phyloP scores from a whole-genome alignment of 2,113 vertebrate species.

The Entelurus aequoreus region DNA sequence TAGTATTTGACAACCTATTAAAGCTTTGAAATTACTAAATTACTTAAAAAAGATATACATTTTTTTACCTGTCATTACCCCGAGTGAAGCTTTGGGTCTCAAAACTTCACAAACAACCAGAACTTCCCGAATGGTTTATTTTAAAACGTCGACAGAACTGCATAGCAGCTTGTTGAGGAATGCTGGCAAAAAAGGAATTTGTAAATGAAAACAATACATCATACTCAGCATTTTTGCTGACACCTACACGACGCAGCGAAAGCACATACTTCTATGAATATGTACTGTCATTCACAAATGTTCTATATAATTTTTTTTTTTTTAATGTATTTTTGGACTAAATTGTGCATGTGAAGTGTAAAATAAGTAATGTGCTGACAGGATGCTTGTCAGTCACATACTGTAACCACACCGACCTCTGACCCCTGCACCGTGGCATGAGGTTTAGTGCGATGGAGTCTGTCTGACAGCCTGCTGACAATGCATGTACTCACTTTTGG shows the following conservation, averaged over 20 bases:
- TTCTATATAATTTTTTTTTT: too few relatives aligned
- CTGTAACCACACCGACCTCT: slow-evolving; percentile 10
- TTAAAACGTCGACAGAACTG: slow-evolving; percentile 1
- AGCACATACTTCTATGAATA: background rate
- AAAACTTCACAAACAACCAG: background rate
- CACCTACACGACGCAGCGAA: background rate
- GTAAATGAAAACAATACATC: slow-evolving; percentile 1
- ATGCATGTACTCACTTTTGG: background rate
- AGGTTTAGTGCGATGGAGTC: background rate
- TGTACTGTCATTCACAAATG: too few relatives aligned
- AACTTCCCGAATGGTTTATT: background rate
- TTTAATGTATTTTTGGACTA: too few relatives aligned
- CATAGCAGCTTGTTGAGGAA: background rate
- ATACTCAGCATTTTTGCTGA: background rate
- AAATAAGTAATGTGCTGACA: background rate
- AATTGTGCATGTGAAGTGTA: too few relatives aligned
- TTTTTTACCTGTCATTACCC: too few relatives aligned
- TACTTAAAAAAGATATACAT: too few relatives aligned
- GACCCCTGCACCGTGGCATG: background rate
- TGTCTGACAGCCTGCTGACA: slow-evolving; percentile 3
- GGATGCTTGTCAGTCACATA: slow-evolving; percentile 20
- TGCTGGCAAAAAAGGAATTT: background rate
- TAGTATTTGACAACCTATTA: too few relatives aligned
- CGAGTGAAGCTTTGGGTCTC: background rate
- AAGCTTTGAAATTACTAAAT: too few relatives aligned